These are phyloP conservation scores for Microdon myrmicae DNA, from an alignment of 2,888 invertebrate genomes.

Conservation along the genomic window DNA sequence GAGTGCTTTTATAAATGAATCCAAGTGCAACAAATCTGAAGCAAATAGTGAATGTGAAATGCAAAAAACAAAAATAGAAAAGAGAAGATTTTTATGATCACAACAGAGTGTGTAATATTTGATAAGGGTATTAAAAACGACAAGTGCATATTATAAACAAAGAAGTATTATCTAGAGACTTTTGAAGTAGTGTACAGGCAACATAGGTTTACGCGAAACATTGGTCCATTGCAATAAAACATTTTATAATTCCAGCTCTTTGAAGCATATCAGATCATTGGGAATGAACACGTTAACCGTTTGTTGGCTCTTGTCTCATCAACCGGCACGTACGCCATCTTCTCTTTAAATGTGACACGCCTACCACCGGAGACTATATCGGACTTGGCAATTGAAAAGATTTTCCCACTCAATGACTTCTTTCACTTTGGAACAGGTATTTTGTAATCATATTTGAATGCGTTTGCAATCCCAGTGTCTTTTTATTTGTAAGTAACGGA, in stretches of 20 bases:
- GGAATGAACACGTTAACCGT: slow-evolving; percentile 61
- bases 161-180: too few species aligned
- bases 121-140: too few species aligned
- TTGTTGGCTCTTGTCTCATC: slow-evolving; percentile 63
- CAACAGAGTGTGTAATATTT: too few species aligned
- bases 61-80: too few species aligned
- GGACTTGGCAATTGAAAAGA: slow-evolving; percentile 83
- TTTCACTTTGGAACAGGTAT: slow-evolving; percentile 79
- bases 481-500: not conserved
- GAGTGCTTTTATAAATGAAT: too few species aligned
- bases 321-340: slow-evolving; percentile 62
- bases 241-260: slow-evolving; percentile 57
- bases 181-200: too few species aligned
- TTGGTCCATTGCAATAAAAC: too few species aligned
- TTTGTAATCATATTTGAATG: slow-evolving; percentile 65
- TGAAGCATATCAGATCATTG: slow-evolving; percentile 65
- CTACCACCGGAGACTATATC: slow-evolving; percentile 76
- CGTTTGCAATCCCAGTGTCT: not conserved
- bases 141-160: too few species aligned
- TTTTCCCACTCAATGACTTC: slow-evolving; percentile 81
- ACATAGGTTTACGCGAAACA: too few species aligned
- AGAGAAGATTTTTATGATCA: too few species aligned
- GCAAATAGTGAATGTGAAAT: too few species aligned
- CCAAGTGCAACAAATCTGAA: too few species aligned
- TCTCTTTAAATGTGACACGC: slow-evolving; percentile 61